Evolutionary conservation across 2,888 invertebrate genomes (phyloP), one percentile per base, ranked within the genome.

Genomic region (Oegoconia quadripuncta): DNA sequence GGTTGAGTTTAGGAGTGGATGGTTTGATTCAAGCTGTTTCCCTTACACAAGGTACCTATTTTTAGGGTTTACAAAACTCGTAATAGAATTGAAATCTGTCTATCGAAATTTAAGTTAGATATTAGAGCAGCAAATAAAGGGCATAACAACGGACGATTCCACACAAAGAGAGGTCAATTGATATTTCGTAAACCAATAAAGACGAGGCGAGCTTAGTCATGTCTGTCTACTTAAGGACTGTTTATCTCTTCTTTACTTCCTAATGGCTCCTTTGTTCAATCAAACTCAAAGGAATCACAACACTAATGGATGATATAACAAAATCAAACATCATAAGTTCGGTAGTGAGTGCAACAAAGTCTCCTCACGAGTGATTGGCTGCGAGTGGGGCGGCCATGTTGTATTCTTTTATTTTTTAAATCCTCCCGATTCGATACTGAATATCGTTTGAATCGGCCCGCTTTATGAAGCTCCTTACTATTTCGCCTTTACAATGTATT

Each of bases 401-500:
- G 44, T 46, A 40, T 44, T 44, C 44, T 44, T 38, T 29, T 52
- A n/a, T n/a, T 47, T 49, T 33, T 35, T 43, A 42, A 48, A 52
- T 46, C 53, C 50, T 35, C 41, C 28, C 54, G 50, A 53, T 51
- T 50, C 59, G 56, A 68, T 70, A 56, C 62, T 66, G 72, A 65
- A 74, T 69, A 68, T 73, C 67, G 68, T 74, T 71, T 63, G 59
- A 65, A 57, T 54, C 53, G 63, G 50, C 59, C 44, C 55, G 50
- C 58, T 63, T 59, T 73, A 65, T 71, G 55, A 55, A 57, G 25
- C 25, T 48, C 56, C 54, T 55, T 54, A 62, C 55, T 33, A 52
- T 65, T 64, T 59, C 50, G 56, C 55, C 52, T 72, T 67, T 71
- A 69, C 63, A 61, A 65, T 66, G 64, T 71, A 70, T 73, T 69